Conservation (phyloP, 2,113 vertebrate species). For the Silurus glanis region DNA sequence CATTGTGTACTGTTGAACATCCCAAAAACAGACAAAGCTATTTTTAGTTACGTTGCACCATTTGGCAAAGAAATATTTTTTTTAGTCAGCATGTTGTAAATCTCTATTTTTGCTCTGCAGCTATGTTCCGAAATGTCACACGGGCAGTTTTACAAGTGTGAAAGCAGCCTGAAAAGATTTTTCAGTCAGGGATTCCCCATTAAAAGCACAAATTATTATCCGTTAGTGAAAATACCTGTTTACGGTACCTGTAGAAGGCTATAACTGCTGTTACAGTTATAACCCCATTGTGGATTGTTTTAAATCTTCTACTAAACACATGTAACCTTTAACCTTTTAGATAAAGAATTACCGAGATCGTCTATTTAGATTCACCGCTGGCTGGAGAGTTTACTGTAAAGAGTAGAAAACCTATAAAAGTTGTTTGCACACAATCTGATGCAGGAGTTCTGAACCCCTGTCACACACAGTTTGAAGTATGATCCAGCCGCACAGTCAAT, state of each 20-base stretch:
- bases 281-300: not conserved
- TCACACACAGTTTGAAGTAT: not conserved
- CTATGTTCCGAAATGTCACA: not conserved
- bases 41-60: not conserved
- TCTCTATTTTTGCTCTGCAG: not conserved
- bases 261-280: not conserved
- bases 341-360: not conserved
- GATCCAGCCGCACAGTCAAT: not conserved
- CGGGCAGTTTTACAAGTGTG: not conserved
- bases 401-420: constrained; percentile 8
- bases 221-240: not conserved
- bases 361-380: not conserved
- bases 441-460: not conserved
- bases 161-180: constrained; percentile 7
- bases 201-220: constrained; percentile 14
- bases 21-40: not conserved
- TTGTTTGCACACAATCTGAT: constrained; percentile 73
- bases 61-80: not conserved
- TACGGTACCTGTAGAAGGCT: not conserved
- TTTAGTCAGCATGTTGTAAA: not conserved
- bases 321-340: constrained; percentile 18
- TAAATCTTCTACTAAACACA: constrained; percentile 2
- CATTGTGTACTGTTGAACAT: not conserved
- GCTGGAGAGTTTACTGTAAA: not conserved
- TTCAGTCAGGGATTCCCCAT: not conserved